Evolutionary conservation across 2,113 vertebrate species (phyloP).

Genomic region (Perca flavescens): DNA sequence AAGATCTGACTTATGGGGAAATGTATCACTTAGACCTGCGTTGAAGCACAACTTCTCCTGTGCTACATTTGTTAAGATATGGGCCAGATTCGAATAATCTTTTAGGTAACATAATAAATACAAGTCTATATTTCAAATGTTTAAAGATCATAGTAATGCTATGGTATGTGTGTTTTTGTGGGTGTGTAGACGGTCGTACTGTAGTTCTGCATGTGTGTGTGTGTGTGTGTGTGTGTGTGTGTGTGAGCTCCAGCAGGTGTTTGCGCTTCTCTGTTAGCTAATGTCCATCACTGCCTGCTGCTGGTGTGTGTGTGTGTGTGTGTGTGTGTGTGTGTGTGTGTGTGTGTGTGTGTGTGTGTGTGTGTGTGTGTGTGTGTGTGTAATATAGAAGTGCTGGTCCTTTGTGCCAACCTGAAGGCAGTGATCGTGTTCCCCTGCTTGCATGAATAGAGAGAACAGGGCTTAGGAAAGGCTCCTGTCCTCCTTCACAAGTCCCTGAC

Average conservation of each 20-base stretch:
- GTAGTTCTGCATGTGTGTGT: neutral
- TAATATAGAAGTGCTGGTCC: slow-evolving; percentile 52
- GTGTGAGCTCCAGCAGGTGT: slow-evolving; percentile 29
- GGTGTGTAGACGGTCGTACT: neutral
- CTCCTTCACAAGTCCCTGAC: slow-evolving; percentile 64
- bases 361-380: slow-evolving; percentile 41
- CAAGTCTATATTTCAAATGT: neutral
- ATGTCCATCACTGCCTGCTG: slow-evolving; percentile 43
- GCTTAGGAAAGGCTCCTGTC: slow-evolving; percentile 56
- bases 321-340: slow-evolving; percentile 33
- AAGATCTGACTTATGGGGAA: neutral
- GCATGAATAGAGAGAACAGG: slow-evolving; percentile 63
- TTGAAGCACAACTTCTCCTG: neutral
- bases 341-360: slow-evolving; percentile 37
- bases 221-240: slow-evolving; percentile 17
- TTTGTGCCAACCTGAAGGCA: slow-evolving; percentile 62
- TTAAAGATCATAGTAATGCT: neutral
- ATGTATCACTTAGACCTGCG: neutral
- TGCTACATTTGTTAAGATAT: neutral
- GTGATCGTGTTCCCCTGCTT: slow-evolving; percentile 57
- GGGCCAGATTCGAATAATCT: neutral
- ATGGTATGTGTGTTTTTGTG: too few relatives aligned
- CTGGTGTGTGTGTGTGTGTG: slow-evolving; percentile 20
- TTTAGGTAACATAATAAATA: neutral
- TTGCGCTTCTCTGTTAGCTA: slow-evolving; percentile 14